Conservation (phyloP, 2,797 vertebrate species). For the Calcarius lapponicus region DNA sequence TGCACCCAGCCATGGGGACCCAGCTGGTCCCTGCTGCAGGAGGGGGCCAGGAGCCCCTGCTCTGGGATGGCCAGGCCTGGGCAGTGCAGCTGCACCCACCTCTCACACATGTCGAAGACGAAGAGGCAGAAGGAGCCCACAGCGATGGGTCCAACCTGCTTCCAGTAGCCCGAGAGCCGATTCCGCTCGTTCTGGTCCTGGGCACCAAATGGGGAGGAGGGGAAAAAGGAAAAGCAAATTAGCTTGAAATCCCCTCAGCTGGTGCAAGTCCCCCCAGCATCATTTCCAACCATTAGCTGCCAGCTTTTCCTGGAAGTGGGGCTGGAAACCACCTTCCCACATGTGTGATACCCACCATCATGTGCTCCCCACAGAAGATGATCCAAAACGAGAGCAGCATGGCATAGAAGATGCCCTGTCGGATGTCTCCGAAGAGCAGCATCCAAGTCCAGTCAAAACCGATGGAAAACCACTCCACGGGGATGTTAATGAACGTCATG, state of each 20-base stretch:
- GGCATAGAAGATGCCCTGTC: conserved; percentile 97
- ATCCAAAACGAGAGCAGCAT: conserved; percentile 99
- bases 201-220: neutral
- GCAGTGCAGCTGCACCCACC: conserved; percentile 74
- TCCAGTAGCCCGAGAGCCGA: conserved; percentile 94
- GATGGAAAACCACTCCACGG: conserved; percentile 97
- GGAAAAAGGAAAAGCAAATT: neutral
- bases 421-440: conserved; percentile 95
- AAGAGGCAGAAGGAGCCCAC: conserved; percentile 98
- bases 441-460: conserved; percentile 99
- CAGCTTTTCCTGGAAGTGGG: neutral
- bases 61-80: neutral
- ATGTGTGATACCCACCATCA: conserved; percentile 84
- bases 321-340: neutral
- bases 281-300: neutral
- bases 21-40: neutral
- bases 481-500: conserved; percentile 98
- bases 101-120: conserved; percentile 98
- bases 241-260: neutral
- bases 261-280: fast-evolving
- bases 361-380: conserved; percentile 98
- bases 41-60: neutral
- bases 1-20: neutral
- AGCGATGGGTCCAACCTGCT: conserved; percentile 94
- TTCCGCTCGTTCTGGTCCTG: conserved; percentile 96